Evolutionary conservation across 1,140 invertebrate species (phyloP).

Genomic region (Scaptomyza montana): DNA sequence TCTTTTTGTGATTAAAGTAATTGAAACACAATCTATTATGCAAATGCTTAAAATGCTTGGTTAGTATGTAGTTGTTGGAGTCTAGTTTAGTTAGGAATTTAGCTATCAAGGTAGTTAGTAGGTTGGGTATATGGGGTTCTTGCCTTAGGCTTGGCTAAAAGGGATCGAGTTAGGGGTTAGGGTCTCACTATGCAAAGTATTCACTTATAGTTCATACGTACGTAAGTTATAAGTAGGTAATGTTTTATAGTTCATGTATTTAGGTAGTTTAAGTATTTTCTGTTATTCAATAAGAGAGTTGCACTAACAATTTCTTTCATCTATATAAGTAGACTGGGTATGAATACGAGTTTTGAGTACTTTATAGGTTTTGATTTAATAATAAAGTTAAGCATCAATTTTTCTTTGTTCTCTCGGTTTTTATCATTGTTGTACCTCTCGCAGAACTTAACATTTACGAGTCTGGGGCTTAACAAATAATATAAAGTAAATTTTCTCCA

Average conservation of each 20-base stretch:
- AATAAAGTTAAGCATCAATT: constrained; percentile 68
- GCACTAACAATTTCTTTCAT: constrained; percentile 50
- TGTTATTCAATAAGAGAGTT: constrained; percentile 32
- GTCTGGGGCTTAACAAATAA: constrained; percentile 33
- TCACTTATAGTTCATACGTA: constrained; percentile 15
- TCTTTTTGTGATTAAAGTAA: constrained; percentile 27
- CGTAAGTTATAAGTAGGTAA: constrained; percentile 8
- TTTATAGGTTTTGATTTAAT: constrained; percentile 75
- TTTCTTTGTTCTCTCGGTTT: constrained; percentile 3
- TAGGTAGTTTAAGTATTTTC: constrained; percentile 34
- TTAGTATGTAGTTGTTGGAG: constrained; percentile 9
- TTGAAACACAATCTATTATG: constrained; percentile 44
- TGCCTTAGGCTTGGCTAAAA: constrained; percentile 39
- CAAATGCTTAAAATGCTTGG: constrained; percentile 30
- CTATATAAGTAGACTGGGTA: constrained; percentile 35
- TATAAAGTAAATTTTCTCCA: constrained; percentile 63
- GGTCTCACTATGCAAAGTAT: constrained; percentile 12
- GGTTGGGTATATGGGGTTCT: constrained; percentile 30
- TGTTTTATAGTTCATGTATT: constrained; percentile 28
- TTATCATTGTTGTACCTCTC: constrained; percentile 33
- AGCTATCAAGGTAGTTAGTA: constrained; percentile 41
- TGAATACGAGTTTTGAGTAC: constrained; percentile 49
- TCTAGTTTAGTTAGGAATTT: constrained; percentile 38
- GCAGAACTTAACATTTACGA: constrained; percentile 17
- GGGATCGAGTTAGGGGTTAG: not conserved